Evolutionary conservation across 2,113 vertebrate genomes (phyloP), one percentile per base, ranked within the genome.

Genomic region (human (Homo sapiens)): DNA sequence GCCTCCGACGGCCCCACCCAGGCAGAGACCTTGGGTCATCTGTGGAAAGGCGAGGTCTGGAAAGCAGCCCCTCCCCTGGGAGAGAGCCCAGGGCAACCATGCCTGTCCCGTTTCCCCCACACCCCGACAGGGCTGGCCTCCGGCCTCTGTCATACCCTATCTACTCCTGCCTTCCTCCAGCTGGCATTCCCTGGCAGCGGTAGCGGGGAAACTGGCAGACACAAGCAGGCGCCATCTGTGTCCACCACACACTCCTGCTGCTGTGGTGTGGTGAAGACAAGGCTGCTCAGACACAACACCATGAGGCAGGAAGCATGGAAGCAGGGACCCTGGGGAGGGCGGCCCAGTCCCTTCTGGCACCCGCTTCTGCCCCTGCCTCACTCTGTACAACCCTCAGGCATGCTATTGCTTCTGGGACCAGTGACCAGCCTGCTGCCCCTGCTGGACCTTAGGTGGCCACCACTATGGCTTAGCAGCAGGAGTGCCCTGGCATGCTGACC

Each of bases 211-310:
- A 45, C 2, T 5, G 48, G 32, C 17, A 27, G 35, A 25, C 14
- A 1, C 1, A 4, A 45, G 45, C 70, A 45, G 48, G 16, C 2
- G 43, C 66, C 35, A 78, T 7, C 23, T 82, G 35, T 7, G 3
- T 50, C 30, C 35, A 8, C 27, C 38, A 68, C 14, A 48, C 0
- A n/a, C 40, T 35, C 48, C 16, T 17, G 32, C 59, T 50, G 35
- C 17, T 1, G 0, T 8, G 17, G 40, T 61, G 32, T 23, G 3
- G 0, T 0, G 6, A 57, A 45, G 57, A 57, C 20, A 4, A 40
- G 70, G 12, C 72, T 9, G 38, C 8, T 4, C 23, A 35, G 76
- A 61, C 14, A 20, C 6, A 17, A 14, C 22, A 6, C 22, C 8
- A 17, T 4, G 11, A 22, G 57, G 35, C 22, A 57, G 43, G 48